Base-by-base conservation (phyloP, 2,888 invertebrate species). In the Caenorhabditis uteleia region DNA sequence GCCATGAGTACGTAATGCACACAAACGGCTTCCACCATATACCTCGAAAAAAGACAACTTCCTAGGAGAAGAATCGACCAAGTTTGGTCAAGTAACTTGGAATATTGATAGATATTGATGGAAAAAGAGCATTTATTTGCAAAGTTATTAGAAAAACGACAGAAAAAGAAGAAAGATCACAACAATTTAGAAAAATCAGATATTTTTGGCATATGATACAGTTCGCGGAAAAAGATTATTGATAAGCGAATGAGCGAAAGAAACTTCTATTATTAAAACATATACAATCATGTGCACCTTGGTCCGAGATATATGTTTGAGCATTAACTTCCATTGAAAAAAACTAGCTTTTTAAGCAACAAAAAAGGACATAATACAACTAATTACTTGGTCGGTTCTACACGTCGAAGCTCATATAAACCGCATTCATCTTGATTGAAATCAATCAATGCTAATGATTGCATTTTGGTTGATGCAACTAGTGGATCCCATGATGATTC, bases 401-500 rank as follows among this genome's bases (percentile, higher is more conserved):
- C 49, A 8, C 47, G 53, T 34, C 59, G 47, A 8, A 64, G 36
- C 38, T 70, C 73, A 44, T 64, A 62, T 10, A 73, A 50, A 14
- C 73, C 73, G 34, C 73, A 68, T 40, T 73, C 73, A 43, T 70
- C 73, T 12, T 58, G 64, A 50, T 61, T 68, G 29, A 57, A 48
- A 39, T 73, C 64, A 21, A 73, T 73, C 8, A 62, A 56, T 10
- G 65, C 62, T 26, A 69, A 38, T 6, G 59, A 59, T 20, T 58
- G 53, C 71, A 71, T 71, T 46, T 66, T 68, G 10, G 68, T 69
- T 3, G 57, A 58, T 10, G 71, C 53, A n/a, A 66, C 70, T 5
- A 72, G 47, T 0, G 78, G 78, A 61, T 78, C 73, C 78, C 78
- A 78, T 3, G 70, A 69, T 12, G 69, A 48, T 38, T 75, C 75